phyloP scores from a whole-genome alignment of 1,140 invertebrate genomes.

The Oedothorax gibbosus region DNA sequence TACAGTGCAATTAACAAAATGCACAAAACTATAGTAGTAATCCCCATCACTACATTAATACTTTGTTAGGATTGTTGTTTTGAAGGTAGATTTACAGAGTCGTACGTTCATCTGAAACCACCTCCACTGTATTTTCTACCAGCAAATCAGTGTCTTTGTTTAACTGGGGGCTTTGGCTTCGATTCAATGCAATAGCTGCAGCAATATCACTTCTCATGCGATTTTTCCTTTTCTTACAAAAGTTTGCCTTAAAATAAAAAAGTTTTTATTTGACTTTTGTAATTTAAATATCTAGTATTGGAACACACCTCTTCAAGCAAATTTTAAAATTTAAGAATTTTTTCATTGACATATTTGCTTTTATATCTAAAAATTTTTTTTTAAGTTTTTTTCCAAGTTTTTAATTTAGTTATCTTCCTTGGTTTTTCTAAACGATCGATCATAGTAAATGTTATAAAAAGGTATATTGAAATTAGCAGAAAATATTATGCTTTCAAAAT shows the following conservation, averaged over 20 bases:
- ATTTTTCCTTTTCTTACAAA: constrained; percentile 65
- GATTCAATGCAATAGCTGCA: constrained; percentile 79
- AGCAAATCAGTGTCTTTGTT: constrained; percentile 72
- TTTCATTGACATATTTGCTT: no score
- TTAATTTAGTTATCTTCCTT: no score
- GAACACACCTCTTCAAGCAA: no score
- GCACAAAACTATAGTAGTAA: background rate
- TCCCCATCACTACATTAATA: background rate
- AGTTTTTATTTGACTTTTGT: no score
- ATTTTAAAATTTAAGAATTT: no score
- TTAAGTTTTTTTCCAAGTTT: no score
- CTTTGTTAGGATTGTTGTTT: constrained; percentile 13
- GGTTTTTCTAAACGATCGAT: no score
- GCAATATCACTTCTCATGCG: constrained; percentile 81
- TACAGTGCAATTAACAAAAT: constrained; percentile 20
- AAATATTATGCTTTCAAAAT: no score
- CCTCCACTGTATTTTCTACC: constrained; percentile 74
- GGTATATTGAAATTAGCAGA: no score
- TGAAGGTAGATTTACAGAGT: constrained; percentile 70
- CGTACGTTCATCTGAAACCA: constrained; percentile 80
- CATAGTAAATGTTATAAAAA: no score
- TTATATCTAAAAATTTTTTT: no score
- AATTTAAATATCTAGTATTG: background rate
- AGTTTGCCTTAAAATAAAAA: constrained; percentile 64
- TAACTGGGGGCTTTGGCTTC: constrained; percentile 65